A percentile compares a stretch with the other conserved stretches of the same genome.
phyloP scores from a whole-genome alignment of 1,140 invertebrate species.

The Trissolcus basalis region DNA sequence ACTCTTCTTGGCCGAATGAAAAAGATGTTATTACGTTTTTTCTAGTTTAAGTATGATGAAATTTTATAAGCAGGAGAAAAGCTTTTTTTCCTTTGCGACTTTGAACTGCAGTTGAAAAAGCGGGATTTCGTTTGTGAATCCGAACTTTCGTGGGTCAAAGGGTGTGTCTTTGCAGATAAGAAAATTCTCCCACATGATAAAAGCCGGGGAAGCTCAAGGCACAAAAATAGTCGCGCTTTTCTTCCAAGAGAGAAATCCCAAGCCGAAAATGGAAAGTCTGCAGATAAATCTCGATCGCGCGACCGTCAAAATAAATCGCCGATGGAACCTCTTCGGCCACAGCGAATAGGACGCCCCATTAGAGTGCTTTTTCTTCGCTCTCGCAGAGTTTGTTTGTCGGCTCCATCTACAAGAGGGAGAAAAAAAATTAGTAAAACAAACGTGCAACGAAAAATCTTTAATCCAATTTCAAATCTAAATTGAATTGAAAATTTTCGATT shows the following conservation, averaged over 20 bases:
- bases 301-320: slow-evolving; percentile 46
- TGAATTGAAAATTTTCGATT: too few relatives aligned
- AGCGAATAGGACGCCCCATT: slow-evolving; percentile 50
- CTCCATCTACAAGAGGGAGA: too few relatives aligned
- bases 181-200: slow-evolving; percentile 39
- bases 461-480: too few relatives aligned
- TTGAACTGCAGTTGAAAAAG: slow-evolving; percentile 11
- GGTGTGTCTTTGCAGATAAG: slow-evolving; percentile 33
- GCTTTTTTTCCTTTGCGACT: slow-evolving; percentile 1
- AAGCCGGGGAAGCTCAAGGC: slow-evolving; percentile 8
- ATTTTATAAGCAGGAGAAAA: background rate
- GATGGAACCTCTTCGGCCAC: slow-evolving; percentile 17
- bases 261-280: slow-evolving; percentile 47
- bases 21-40: too few relatives aligned
- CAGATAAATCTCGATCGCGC: slow-evolving; percentile 38
- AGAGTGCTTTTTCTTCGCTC: slow-evolving; percentile 31
- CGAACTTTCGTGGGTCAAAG: slow-evolving; percentile 41
- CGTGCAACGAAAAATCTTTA: too few relatives aligned
- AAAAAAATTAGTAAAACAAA: too few relatives aligned
- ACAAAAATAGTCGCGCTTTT: slow-evolving; percentile 35
- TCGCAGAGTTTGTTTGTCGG: too few relatives aligned
- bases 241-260: background rate
- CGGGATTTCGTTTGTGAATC: slow-evolving; percentile 28
- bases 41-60: too few relatives aligned
- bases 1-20: too few relatives aligned